Conservation (phyloP, 2,797 vertebrate genomes). For the Characodon lateralis region DNA sequence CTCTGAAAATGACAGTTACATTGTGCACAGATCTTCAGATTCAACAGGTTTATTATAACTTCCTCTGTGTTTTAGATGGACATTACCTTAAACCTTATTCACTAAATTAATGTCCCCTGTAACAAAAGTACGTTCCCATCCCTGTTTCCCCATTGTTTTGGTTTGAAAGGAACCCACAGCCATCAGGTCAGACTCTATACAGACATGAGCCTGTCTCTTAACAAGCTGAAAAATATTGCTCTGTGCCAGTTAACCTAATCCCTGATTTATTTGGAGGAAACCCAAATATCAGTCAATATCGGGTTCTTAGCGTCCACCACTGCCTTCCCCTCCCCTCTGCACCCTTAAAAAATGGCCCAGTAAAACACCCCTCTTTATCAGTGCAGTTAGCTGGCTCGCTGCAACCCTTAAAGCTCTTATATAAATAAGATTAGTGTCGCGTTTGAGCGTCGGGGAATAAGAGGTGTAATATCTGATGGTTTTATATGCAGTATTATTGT, state of each 20-base stretch:
- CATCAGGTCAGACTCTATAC: constrained; percentile 16
- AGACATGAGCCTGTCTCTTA: constrained; percentile 43
- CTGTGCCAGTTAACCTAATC: constrained; percentile 73
- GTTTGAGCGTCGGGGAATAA: constrained; percentile 80
- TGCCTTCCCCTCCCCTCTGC: constrained; percentile 34
- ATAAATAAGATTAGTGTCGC: constrained; percentile 87
- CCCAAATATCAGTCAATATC: constrained; percentile 79
- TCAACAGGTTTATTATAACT: not conserved
- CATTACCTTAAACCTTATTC: not conserved
- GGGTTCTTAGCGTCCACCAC: constrained; percentile 57
- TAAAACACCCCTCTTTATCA: constrained; percentile 78
- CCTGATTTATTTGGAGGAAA: constrained; percentile 67
- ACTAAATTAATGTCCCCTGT: not conserved
- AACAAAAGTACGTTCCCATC: too few relatives aligned
- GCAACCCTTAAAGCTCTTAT: constrained; percentile 84
- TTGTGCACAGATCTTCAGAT: not conserved
- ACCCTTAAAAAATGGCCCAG: constrained; percentile 52
- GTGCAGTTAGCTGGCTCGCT: constrained; percentile 65
- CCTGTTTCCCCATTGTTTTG: constrained; percentile 3
- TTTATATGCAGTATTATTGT: constrained; percentile 84
- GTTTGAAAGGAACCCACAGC: constrained; percentile 25
- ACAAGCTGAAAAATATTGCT: constrained; percentile 43
- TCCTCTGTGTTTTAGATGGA: not conserved
- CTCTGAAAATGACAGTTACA: too few relatives aligned
- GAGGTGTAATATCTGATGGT: constrained; percentile 85